These are phyloP conservation scores for Phaonia tiefii DNA, from an alignment of 2,888 invertebrate species.

Conservation along the genomic window DNA sequence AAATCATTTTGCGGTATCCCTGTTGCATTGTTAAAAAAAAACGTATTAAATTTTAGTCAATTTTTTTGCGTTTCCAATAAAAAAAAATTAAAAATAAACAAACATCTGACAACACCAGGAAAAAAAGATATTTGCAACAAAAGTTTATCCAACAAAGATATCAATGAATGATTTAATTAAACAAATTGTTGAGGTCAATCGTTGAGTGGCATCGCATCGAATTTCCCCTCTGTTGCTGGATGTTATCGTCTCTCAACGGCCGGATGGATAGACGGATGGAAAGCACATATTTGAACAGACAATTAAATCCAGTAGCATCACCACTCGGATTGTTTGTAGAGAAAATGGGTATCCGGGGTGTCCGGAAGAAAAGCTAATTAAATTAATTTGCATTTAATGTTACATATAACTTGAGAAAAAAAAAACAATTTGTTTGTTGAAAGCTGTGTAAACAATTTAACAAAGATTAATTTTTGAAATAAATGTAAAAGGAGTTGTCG, in stretches of 20 bases:
- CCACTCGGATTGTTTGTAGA: not conserved
- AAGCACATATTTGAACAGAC: conserved; percentile 25
- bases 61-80: not conserved
- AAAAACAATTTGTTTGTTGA: not conserved
- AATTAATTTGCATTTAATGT: conserved; percentile 1
- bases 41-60: not conserved
- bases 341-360: not conserved
- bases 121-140: conserved; percentile 19
- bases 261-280: conserved; percentile 8
- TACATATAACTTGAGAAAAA: too few species aligned
- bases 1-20: conserved; percentile 29
- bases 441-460: not conserved
- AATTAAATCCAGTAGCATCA: conserved; percentile 14
- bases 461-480: not conserved
- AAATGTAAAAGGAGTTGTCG: conserved; percentile 31
- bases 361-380: conserved; percentile 20
- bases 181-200: conserved; percentile 53
- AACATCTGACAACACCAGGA: not conserved
- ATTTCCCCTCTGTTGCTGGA: not conserved
- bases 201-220: conserved; percentile 10
- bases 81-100: not conserved
- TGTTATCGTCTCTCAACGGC: conserved; percentile 18
- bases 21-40: conserved; percentile 23
- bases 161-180: conserved; percentile 60
- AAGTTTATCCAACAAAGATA: conserved; percentile 41